These are phyloP conservation scores for Syngnathus typhle DNA, from an alignment of 2,113 vertebrate species.

Conservation along the genomic window DNA sequence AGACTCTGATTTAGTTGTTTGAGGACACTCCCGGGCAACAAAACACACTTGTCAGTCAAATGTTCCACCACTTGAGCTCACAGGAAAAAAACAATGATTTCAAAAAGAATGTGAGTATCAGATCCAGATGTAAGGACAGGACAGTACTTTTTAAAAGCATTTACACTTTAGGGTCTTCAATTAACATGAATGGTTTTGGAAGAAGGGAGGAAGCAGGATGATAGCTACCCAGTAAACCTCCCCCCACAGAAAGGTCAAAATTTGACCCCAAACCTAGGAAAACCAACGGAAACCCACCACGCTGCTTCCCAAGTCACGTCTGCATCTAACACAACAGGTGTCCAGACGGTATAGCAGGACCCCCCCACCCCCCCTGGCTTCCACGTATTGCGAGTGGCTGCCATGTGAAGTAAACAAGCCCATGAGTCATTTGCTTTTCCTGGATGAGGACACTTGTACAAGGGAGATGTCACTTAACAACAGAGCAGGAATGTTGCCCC, in stretches of 20 bases:
- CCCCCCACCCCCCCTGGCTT: neutral
- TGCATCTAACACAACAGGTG: constrained; percentile 1
- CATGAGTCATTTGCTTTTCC: constrained; percentile 53
- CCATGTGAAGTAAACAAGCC: constrained; percentile 32
- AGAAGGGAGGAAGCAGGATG: too few relatives aligned
- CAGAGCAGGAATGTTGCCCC: constrained; percentile 45
- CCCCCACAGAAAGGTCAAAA: too few relatives aligned
- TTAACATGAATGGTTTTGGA: too few relatives aligned
- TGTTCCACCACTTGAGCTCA: neutral
- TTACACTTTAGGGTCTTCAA: too few relatives aligned
- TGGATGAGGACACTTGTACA: constrained; percentile 46
- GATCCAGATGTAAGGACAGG: neutral
- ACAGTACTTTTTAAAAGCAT: neutral
- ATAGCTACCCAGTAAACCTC: too few relatives aligned
- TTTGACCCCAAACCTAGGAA: too few relatives aligned
- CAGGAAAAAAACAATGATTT: neutral
- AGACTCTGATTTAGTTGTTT: neutral
- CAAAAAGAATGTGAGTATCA: neutral
- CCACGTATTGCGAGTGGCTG: neutral
- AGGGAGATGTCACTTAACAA: constrained; percentile 66
- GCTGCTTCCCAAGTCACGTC: neutral
- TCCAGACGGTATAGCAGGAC: neutral
- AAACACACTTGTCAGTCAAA: neutral
- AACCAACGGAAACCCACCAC: too few relatives aligned
- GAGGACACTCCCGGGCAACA: neutral